These are phyloP conservation scores for Cossypha polioptera DNA, from an alignment of 2,797 vertebrate species.

Conservation along the genomic window DNA sequence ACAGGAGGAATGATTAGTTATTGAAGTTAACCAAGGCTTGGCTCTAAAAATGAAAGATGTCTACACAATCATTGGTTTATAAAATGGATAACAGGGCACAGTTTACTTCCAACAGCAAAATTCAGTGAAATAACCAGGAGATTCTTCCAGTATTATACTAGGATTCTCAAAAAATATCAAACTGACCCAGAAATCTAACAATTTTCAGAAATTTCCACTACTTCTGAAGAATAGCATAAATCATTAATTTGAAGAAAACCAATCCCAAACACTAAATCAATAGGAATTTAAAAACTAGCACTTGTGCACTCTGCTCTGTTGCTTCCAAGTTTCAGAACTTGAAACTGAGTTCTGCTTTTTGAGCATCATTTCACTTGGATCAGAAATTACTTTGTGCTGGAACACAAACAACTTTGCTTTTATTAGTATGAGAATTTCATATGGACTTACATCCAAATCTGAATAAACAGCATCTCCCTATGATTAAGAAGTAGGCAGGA, in stretches of 20 bases:
- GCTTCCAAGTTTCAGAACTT: not conserved
- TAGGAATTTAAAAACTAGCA: not conserved
- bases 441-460: not conserved
- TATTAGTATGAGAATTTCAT: not conserved
- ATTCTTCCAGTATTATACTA: not conserved
- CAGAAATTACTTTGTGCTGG: not conserved
- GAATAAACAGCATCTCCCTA: not conserved
- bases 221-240: not conserved
- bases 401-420: not conserved
- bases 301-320: not conserved
- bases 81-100: fast-evolving
- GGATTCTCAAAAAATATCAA: not conserved
- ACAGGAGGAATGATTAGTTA: not conserved
- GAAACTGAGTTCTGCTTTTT: not conserved
- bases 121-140: not conserved
- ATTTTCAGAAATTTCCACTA: not conserved
- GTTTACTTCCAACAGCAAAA: not conserved
- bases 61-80: not conserved
- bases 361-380: not conserved
- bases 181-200: not conserved
- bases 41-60: not conserved
- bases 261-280: not conserved
- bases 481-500: not conserved
- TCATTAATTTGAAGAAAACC: not conserved
- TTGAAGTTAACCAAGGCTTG: not conserved